A percentile compares a stretch with the other conserved stretches of the same genome.
Conservation (phyloP, 2,888 invertebrate genomes). For the Clusia tigrina region DNA sequence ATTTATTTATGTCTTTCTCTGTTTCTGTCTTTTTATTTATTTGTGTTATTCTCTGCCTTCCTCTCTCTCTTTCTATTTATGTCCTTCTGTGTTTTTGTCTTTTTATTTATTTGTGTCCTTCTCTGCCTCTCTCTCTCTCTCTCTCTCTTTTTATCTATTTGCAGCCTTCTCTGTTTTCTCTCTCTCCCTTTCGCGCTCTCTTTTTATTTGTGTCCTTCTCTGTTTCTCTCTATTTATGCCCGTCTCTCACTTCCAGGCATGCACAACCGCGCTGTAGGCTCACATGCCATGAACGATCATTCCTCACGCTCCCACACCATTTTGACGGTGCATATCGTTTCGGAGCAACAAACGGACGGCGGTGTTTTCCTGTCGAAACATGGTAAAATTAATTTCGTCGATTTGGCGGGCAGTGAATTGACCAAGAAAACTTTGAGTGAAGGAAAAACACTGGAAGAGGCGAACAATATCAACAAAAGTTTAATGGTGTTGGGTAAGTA, state of each 20-base stretch:
- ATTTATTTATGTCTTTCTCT: too few species aligned
- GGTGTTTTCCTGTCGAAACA: conserved; percentile 88
- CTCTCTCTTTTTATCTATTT: too few species aligned
- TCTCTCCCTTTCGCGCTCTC: too few species aligned
- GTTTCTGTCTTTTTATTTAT: too few species aligned
- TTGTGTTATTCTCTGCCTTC: too few species aligned
- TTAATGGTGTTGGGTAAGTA: conserved; percentile 86
- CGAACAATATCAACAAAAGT: conserved; percentile 96
- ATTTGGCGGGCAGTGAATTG: conserved; percentile 96
- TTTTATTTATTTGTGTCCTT: too few species aligned
- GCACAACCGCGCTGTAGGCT: conserved; percentile 87
- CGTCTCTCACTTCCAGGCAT: conserved; percentile 72
- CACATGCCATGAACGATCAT: conserved; percentile 92
- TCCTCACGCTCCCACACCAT: conserved; percentile 86
- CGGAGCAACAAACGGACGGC: conserved; percentile 82
- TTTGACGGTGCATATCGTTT: conserved; percentile 87
- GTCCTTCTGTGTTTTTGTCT: too few species aligned
- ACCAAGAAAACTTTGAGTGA: conserved; percentile 89
- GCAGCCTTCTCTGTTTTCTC: too few species aligned
- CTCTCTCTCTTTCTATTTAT: too few species aligned
- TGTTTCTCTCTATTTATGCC: not conserved
- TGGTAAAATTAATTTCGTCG: conserved; percentile 95
- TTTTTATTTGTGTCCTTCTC: too few species aligned
- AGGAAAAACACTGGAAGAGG: conserved; percentile 89
- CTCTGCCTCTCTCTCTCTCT: too few species aligned